These are phyloP conservation scores for Esox masquinongy DNA, from an alignment of 2,797 vertebrate species.

Conservation along the genomic window DNA sequence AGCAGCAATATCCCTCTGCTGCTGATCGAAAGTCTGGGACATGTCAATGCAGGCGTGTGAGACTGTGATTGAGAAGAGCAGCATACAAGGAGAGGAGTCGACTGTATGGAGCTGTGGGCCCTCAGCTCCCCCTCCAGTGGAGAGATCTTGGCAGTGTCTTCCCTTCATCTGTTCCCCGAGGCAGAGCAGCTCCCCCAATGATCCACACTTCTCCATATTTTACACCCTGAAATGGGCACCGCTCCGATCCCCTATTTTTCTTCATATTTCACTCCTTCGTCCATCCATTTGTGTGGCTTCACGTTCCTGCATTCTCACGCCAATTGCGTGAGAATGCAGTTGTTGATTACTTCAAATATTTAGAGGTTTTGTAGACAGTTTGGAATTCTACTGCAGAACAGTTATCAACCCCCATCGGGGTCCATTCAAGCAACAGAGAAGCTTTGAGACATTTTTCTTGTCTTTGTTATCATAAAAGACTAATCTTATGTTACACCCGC, in stretches of 20 bases:
- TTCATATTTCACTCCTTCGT: conserved; percentile 75
- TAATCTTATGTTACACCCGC: conserved; percentile 25
- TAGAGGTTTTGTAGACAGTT: conserved; percentile 69
- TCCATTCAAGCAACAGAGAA: conserved; percentile 49
- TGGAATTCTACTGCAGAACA: conserved; percentile 69
- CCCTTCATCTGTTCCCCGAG: conserved; percentile 81
- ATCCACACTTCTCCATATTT: conserved; percentile 81
- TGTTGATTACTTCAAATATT: conserved; percentile 80
- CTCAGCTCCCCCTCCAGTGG: conserved; percentile 66
- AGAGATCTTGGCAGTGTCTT: conserved; percentile 78
- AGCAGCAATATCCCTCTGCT: conserved; percentile 72
- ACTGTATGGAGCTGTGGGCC: conserved; percentile 62
- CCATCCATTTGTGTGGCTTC: conserved; percentile 72
- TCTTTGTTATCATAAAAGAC: conserved; percentile 40
- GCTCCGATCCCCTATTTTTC: conserved; percentile 75
- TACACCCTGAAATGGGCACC: conserved; percentile 78
- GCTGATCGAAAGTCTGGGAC: conserved; percentile 65
- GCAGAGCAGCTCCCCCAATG: conserved; percentile 78
- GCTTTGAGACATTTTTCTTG: conserved; percentile 38
- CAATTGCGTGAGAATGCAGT: conserved; percentile 71
- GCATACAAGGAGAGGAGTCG: conserved; percentile 57
- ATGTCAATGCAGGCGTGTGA: conserved; percentile 73
- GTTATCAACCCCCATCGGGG: conserved; percentile 72
- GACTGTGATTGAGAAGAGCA: conserved; percentile 77
- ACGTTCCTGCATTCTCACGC: conserved; percentile 73